A percentile compares a stretch with the other conserved stretches of the same genome.
phyloP scores from a whole-genome alignment of 1,140 invertebrate genomes.

The Ips nitidus region DNA sequence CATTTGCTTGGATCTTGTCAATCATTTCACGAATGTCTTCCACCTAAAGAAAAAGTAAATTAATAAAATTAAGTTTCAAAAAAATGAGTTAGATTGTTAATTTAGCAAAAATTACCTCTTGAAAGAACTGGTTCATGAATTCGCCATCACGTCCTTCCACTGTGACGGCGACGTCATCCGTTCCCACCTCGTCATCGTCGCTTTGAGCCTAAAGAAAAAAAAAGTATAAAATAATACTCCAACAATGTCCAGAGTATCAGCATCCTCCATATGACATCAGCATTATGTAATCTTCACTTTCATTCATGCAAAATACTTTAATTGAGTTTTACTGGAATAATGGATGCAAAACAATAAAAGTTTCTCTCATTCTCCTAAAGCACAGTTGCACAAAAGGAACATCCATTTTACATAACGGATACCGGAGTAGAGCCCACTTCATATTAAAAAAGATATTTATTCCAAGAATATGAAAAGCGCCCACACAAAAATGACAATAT shows the following conservation, averaged over 20 bases:
- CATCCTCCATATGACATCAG: neutral
- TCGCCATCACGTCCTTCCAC: constrained; percentile 80
- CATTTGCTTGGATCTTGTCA: constrained; percentile 98
- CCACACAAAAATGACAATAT: no score
- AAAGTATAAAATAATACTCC: neutral
- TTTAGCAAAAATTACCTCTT: constrained; percentile 69
- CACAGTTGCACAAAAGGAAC: no score
- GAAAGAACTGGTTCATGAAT: constrained; percentile 98
- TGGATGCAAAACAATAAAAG: no score
- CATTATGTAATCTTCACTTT: no score
- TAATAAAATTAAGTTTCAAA: neutral
- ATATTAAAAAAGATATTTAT: no score
- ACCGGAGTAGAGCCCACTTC: no score
- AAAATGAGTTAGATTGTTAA: neutral
- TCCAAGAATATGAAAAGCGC: no score
- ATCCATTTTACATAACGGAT: no score
- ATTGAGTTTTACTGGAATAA: no score
- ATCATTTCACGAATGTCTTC: constrained; percentile 99
- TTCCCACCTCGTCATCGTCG: constrained; percentile 90
- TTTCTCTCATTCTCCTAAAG: no score
- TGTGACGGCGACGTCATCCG: constrained; percentile 88
- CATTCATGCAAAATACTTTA: no score
- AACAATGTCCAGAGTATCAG: neutral
- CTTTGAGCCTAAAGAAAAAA: constrained; percentile 76
- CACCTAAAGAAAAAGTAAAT: constrained; percentile 63